Percentiles rank a stretch among this genome's conserved stretches.
Conservation (phyloP, 1,140 invertebrate species). For the Aporrectodea caliginosa region DNA sequence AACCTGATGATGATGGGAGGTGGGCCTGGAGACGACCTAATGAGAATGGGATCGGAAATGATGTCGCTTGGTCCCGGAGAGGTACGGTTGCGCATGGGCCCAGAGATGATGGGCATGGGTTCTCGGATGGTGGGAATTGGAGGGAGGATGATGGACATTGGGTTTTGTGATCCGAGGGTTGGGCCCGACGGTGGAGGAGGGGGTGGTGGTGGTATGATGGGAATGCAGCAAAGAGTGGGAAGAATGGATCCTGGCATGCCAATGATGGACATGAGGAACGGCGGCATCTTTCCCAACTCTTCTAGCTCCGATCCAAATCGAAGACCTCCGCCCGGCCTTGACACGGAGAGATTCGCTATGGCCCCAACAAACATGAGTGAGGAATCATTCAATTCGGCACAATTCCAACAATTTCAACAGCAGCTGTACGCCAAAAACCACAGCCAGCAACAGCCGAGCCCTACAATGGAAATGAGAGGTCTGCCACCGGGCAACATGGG, state of each 20-base stretch:
- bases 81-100: background rate
- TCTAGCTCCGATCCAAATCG: background rate
- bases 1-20: background rate
- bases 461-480: background rate
- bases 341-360: background rate
- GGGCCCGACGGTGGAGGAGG: background rate
- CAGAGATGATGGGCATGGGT: slow-evolving; percentile 14
- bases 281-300: slow-evolving; percentile 12
- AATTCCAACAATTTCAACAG: slow-evolving; percentile 52
- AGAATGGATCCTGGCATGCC: slow-evolving; percentile 23
- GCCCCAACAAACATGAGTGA: slow-evolving; percentile 23
- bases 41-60: background rate
- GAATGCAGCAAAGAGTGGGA: background rate
- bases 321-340: background rate
- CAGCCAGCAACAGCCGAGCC: slow-evolving; percentile 27
- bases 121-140: slow-evolving; percentile 3
- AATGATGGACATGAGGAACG: slow-evolving; percentile 21
- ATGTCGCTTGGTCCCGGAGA: slow-evolving; percentile 7
- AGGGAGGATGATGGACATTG: background rate
- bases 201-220: background rate
- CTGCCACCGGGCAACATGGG: background rate
- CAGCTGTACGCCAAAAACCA: slow-evolving; percentile 46
- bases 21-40: slow-evolving; percentile 24
- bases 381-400: slow-evolving; percentile 37
- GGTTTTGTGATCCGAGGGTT: background rate